Percentiles rank a stretch among this genome's conserved stretches.
phyloP scores from a whole-genome alignment of 2,113 vertebrate species.

The Ramphastos sulfuratus region DNA sequence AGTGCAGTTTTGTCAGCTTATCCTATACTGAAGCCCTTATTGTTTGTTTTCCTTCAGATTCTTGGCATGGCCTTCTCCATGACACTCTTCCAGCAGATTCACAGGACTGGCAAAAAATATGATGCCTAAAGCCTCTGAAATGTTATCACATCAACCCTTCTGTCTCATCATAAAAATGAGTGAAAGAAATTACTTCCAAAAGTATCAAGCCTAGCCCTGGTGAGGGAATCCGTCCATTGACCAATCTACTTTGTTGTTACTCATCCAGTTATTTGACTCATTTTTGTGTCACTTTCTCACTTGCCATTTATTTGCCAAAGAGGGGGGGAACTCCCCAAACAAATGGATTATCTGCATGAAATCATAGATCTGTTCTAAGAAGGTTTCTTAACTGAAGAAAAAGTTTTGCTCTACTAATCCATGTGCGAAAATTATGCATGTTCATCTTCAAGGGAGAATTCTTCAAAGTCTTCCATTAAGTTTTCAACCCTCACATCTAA shows the following conservation, averaged over 20 bases:
- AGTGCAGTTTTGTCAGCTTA: background rate
- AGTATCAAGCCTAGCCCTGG: slow-evolving; percentile 35
- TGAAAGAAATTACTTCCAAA: background rate
- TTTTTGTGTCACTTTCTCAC: slow-evolving; percentile 66
- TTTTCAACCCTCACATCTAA: slow-evolving; percentile 13
- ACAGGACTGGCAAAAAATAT: slow-evolving; percentile 97
- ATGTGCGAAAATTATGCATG: background rate
- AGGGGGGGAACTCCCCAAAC: slow-evolving; percentile 59
- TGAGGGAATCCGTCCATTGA: slow-evolving; percentile 38
- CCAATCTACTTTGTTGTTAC: slow-evolving; percentile 21
- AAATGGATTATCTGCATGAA: slow-evolving; percentile 53
- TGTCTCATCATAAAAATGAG: slow-evolving; percentile 41
- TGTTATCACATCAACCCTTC: slow-evolving; percentile 28
- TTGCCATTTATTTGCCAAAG: slow-evolving; percentile 90
- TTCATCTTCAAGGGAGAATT: slow-evolving; percentile 43
- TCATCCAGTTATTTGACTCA: slow-evolving; percentile 57
- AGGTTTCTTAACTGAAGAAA: slow-evolving; percentile 65
- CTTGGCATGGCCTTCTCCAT: slow-evolving; percentile 99
- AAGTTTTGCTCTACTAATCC: slow-evolving; percentile 59
- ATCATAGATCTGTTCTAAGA: slow-evolving; percentile 51
- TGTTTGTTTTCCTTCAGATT: slow-evolving; percentile 81
- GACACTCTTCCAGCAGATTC: slow-evolving; percentile 98
- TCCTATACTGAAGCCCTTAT: background rate
- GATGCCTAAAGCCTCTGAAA: slow-evolving; percentile 83
- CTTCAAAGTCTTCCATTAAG: slow-evolving; percentile 49